These are phyloP conservation scores for Xenentodon cancila DNA, from an alignment of 2,797 vertebrate species.

Conservation along the genomic window DNA sequence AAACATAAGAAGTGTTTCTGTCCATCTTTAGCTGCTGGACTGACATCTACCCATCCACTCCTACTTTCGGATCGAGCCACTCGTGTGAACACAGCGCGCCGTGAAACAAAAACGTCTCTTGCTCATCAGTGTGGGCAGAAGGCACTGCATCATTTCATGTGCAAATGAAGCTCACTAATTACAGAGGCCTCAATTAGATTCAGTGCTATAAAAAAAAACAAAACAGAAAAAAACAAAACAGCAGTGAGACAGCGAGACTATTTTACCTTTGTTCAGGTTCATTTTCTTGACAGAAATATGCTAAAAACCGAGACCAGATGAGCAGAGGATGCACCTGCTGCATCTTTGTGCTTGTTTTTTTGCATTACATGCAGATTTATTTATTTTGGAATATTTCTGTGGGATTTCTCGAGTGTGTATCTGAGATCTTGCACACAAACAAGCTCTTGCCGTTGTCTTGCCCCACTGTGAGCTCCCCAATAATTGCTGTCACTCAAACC, in stretches of 20 bases:
- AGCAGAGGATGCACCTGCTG: slow-evolving; percentile 13
- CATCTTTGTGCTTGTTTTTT: slow-evolving; percentile 6
- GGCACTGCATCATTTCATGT: slow-evolving; percentile 51
- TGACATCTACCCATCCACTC: slow-evolving; percentile 1
- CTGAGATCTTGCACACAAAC: background rate
- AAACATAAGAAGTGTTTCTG: background rate
- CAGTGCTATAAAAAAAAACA: slow-evolving; percentile 8
- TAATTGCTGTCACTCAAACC: slow-evolving; percentile 72
- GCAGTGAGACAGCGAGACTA: slow-evolving; percentile 12
- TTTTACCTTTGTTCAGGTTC: background rate
- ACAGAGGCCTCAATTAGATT: slow-evolving; percentile 43
- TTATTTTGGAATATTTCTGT: slow-evolving; percentile 15
- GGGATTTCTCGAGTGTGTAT: slow-evolving; percentile 7
- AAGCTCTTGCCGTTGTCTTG: slow-evolving; percentile 18
- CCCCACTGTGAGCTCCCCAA: slow-evolving; percentile 50
- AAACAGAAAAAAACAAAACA: background rate
- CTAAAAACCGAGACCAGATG: slow-evolving; percentile 9
- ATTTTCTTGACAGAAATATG: slow-evolving; percentile 15
- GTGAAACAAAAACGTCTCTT: slow-evolving; percentile 34
- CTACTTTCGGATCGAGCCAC: slow-evolving; percentile 21
- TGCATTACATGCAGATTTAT: background rate
- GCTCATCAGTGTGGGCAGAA: slow-evolving; percentile 33
- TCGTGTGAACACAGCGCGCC: slow-evolving; percentile 4
- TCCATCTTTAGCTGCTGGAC: slow-evolving; percentile 4
- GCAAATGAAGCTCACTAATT: slow-evolving; percentile 61